These are phyloP conservation scores for Teleogryllus occipitalis DNA, from an alignment of 1,140 invertebrate species.

Conservation along the genomic window DNA sequence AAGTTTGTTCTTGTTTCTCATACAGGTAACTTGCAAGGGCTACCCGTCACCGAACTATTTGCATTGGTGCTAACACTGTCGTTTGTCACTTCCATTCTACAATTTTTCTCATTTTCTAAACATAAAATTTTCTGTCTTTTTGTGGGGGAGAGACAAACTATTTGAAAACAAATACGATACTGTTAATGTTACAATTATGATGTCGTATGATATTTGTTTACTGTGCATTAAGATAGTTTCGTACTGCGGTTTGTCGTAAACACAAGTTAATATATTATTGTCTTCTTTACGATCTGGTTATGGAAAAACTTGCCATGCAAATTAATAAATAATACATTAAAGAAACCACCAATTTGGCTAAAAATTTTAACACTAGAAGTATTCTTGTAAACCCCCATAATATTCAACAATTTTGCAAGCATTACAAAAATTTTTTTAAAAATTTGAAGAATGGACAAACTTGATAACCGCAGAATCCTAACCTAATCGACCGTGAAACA, in stretches of 20 bases:
- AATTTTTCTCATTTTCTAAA: too few species aligned
- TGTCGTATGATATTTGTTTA: neutral
- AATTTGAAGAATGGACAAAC: neutral
- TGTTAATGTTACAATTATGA: neutral
- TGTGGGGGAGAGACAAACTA: too few species aligned
- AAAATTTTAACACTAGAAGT: neutral
- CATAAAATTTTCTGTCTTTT: too few species aligned
- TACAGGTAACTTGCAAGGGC: neutral
- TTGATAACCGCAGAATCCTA: neutral
- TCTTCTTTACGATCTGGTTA: neutral
- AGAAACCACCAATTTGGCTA: neutral
- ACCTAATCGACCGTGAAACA: neutral
- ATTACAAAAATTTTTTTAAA: neutral
- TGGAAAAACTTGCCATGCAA: neutral
- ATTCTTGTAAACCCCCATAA: neutral
- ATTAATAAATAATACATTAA: neutral
- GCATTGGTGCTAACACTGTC: too few species aligned
- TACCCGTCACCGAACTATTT: too few species aligned
- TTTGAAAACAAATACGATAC: too few species aligned
- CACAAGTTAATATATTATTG: neutral
- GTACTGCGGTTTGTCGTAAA: neutral
- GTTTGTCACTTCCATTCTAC: too few species aligned
- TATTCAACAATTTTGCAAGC: constrained; percentile 6
- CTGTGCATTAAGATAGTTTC: neutral
- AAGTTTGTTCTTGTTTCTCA: neutral